Base-by-base conservation (phyloP, 1,140 invertebrate species). In the Euura lappo region DNA sequence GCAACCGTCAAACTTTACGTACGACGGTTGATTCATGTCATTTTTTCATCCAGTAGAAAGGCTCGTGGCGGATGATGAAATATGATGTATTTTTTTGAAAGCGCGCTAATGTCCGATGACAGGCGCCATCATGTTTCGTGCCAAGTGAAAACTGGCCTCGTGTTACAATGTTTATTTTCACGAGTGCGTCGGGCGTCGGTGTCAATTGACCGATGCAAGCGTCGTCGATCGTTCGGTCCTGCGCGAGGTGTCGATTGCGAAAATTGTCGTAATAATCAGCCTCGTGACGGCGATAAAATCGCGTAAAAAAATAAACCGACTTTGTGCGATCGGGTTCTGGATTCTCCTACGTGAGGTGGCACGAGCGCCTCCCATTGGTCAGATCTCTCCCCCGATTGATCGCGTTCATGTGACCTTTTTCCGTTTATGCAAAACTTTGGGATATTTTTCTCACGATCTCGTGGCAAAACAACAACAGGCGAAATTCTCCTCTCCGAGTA, bases 391-490 rank as follows among this genome's bases (percentile, higher is more conserved):
- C 70, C 70, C 77, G 75, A 80, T 82, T 82, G 79, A 80, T 75
- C 75, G 75, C 75, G 78, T 77, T 83, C 83, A 83, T 80, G 83
- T 85, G 82, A 85, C 79, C 79, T 78, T 79, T 81, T 77, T 74
- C 70, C 78, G 75, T 82, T 79, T 75, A 79, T 80, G 77, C 74
- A 80, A 78, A 80, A 76, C 76, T 75, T 72, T 75, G 71, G 75
- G 76, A 78, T 83, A 79, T 78, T 80, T 79, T 75, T 79, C 77
- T 75, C 76, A 72, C 69, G 72, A 79, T 82, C 80, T 80, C 79
- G 76, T 76, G 75, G 76, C 79, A 80, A 81, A 80, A 81, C 81
- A 84, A 84, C 82, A 81, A 83, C 79, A 83, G 66, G 81, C 73
- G 72, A 68, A 72, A 51, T 60, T 60, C 51, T 60, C 10, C 51